Evolutionary conservation across 2,888 invertebrate species (phyloP).

Genomic region (Mellilla xanthometata): DNA sequence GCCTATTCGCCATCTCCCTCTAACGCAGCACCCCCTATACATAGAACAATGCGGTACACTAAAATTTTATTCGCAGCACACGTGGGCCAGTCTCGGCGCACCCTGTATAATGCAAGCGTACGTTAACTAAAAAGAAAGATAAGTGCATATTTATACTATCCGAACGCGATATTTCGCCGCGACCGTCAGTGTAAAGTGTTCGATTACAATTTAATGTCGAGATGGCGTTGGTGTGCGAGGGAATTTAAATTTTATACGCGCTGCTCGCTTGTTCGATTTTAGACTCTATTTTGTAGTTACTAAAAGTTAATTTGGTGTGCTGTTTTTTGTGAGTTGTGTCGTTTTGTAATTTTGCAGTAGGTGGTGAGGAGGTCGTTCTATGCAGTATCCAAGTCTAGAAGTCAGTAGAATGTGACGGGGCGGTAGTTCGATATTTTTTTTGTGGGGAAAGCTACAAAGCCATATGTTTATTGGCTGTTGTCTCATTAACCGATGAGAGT

Average conservation of each 20-base stretch:
- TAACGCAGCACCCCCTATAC: slow-evolving; percentile 40
- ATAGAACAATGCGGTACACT: slow-evolving; percentile 73
- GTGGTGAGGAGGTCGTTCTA: slow-evolving; percentile 58
- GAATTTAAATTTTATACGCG: slow-evolving; percentile 62
- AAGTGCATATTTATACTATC: slow-evolving; percentile 80
- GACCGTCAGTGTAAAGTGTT: slow-evolving; percentile 77
- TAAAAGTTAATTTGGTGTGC: slow-evolving; percentile 28
- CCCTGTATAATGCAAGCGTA: slow-evolving; percentile 77
- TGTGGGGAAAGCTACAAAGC: slow-evolving; percentile 47
- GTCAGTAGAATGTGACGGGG: slow-evolving; percentile 54
- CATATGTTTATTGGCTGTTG: slow-evolving; percentile 49
- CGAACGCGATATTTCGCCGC: slow-evolving; percentile 73
- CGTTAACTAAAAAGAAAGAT: slow-evolving; percentile 81
- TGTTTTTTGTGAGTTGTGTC: slow-evolving; percentile 19
- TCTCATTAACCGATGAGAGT: slow-evolving; percentile 42
- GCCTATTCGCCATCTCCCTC: slow-evolving; percentile 55
- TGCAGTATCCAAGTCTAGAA: slow-evolving; percentile 55
- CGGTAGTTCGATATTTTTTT: slow-evolving; percentile 53
- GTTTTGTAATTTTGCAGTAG: slow-evolving; percentile 36
- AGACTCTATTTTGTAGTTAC: slow-evolving; percentile 28
- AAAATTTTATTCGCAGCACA: slow-evolving; percentile 80
- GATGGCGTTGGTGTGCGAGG: slow-evolving; percentile 57
- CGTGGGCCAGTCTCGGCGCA: slow-evolving; percentile 57
- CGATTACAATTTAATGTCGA: slow-evolving; percentile 82
- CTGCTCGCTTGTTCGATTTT: slow-evolving; percentile 27